A percentile compares a stretch with the other conserved stretches of the same genome.
phyloP scores from a whole-genome alignment of 2,113 vertebrate species.

The Garra rufa region DNA sequence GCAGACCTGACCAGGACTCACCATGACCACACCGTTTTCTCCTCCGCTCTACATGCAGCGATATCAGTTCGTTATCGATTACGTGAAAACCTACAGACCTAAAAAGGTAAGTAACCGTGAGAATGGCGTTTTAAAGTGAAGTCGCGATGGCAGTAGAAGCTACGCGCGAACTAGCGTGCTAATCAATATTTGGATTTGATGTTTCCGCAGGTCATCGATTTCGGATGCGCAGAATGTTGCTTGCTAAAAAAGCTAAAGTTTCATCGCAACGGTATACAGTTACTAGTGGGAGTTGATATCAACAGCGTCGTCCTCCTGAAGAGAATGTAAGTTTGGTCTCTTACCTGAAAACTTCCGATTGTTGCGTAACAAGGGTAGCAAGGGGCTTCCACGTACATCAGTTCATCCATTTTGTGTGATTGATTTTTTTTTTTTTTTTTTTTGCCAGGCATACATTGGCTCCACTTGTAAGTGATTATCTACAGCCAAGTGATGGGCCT shows the following conservation, averaged over 20 bases:
- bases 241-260: constrained; percentile 87
- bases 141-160: not conserved
- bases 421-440: not conserved
- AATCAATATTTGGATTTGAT: not conserved
- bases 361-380: too few species aligned
- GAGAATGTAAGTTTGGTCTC: constrained; percentile 76
- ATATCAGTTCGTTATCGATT: constrained; percentile 84
- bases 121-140: constrained; percentile 5
- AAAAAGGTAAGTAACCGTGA: constrained; percentile 78
- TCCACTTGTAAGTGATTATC: constrained; percentile 82
- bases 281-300: constrained; percentile 88
- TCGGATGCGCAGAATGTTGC: constrained; percentile 86
- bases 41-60: constrained; percentile 86
- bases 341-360: not conserved
- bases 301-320: constrained; percentile 72
- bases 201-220: constrained; percentile 85
- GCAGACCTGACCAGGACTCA: not conserved
- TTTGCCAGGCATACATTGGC: constrained; percentile 77
- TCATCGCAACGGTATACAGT: constrained; percentile 78
- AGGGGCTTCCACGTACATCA: too few species aligned
- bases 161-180: not conserved
- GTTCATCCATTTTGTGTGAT: too few species aligned
- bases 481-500: constrained; percentile 80
- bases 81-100: constrained; percentile 79
- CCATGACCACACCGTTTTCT: constrained; percentile 70